Evolutionary conservation across 1,140 invertebrate genomes (phyloP).

Genomic region (Microplitis demolitor): DNA sequence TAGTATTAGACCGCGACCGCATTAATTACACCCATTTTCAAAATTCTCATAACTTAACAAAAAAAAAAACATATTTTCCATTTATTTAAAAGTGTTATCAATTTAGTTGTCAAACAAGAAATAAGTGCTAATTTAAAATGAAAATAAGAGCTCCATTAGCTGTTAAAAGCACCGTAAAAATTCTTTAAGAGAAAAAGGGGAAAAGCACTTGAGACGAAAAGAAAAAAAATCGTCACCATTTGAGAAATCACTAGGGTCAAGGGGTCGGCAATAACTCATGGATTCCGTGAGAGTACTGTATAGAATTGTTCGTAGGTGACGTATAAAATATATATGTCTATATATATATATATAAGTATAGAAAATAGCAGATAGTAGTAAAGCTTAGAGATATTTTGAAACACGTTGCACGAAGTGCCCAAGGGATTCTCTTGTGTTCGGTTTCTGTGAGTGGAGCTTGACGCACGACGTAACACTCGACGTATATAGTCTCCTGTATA

Average conservation of each 20-base stretch:
- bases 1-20: too few relatives aligned
- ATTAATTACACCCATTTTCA: too few relatives aligned
- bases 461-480: background rate
- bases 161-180: too few relatives aligned
- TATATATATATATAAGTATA: background rate
- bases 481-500: background rate
- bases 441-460: background rate
- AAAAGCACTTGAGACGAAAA: background rate
- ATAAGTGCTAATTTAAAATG: background rate
- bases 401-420: slow-evolving; percentile 23
- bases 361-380: background rate
- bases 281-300: slow-evolving; percentile 4
- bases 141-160: background rate
- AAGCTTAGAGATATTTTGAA: slow-evolving; percentile 25
- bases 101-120: background rate
- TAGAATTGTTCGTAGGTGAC: background rate
- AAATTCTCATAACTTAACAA: too few relatives aligned
- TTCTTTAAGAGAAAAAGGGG: background rate
- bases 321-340: too few relatives aligned
- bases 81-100: background rate
- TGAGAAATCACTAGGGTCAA: slow-evolving; percentile 32
- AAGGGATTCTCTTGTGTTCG: slow-evolving; percentile 11
- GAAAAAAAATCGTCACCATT: slow-evolving; percentile 29
- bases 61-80: too few relatives aligned
- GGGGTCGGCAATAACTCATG: slow-evolving; percentile 24